Evolutionary conservation across 2,888 invertebrate genomes (phyloP).

Genomic region (Hirtodrosophila trivittata): DNA sequence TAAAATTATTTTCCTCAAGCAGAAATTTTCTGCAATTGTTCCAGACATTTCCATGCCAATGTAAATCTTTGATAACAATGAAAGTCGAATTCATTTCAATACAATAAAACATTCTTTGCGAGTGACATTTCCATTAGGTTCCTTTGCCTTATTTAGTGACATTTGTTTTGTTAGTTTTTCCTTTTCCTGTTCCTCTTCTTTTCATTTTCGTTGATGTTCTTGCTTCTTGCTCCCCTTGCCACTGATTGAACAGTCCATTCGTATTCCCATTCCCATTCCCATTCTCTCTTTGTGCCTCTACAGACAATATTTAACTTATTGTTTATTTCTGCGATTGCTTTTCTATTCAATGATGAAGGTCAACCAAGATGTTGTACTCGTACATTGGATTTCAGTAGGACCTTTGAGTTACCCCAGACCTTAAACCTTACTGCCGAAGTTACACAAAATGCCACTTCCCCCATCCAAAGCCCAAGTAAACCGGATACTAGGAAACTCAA

Average conservation of each 20-base stretch:
- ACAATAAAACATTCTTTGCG: slow-evolving; percentile 25
- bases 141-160: slow-evolving; percentile 27
- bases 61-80: slow-evolving; percentile 18
- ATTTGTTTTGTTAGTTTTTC: slow-evolving; percentile 14
- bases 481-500: too few relatives aligned
- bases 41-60: slow-evolving; percentile 2
- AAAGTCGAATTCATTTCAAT: slow-evolving; percentile 16
- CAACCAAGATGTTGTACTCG: slow-evolving; percentile 5
- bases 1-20: background rate
- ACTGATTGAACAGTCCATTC: too few relatives aligned
- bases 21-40: background rate
- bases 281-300: background rate
- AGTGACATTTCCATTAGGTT: slow-evolving; percentile 31
- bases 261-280: background rate
- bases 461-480: too few relatives aligned
- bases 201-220: background rate
- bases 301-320: slow-evolving; percentile 7
- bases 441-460: too few relatives aligned
- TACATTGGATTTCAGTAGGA: too few relatives aligned
- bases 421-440: too few relatives aligned
- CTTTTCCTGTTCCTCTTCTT: background rate
- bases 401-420: too few relatives aligned
- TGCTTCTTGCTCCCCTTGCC: background rate
- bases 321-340: background rate
- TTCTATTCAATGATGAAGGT: slow-evolving; percentile 10